These are phyloP conservation scores for Platygyra sinensis DNA, from an alignment of 64 coral and sea anemone species.

Conservation along the genomic window DNA sequence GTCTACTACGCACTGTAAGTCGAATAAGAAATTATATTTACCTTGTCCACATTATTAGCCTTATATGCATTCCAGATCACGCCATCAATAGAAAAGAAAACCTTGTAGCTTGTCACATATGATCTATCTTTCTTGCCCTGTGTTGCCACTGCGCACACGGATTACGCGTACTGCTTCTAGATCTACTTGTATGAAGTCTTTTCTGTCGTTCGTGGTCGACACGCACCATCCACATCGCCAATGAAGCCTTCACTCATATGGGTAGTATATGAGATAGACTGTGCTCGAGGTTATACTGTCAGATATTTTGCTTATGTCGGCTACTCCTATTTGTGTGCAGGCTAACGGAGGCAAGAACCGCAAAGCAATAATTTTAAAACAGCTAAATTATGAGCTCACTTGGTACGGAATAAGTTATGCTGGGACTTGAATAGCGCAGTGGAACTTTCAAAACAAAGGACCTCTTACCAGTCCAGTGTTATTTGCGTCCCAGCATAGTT, in stretches of 20 bases:
- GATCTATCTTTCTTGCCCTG: not conserved
- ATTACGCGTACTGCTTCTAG: not conserved
- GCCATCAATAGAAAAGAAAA: not conserved
- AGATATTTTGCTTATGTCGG: not conserved
- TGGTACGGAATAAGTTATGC: no score
- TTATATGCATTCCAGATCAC: not conserved
- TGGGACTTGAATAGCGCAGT: no score
- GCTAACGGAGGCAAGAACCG: not conserved
- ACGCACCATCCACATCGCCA: not conserved
- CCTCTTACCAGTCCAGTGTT: no score
- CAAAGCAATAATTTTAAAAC: no score
- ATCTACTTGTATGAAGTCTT: not conserved
- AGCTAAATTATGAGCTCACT: no score
- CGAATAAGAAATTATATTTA: not conserved
- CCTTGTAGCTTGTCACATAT: not conserved
- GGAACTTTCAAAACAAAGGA: no score
- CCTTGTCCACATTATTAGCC: not conserved
- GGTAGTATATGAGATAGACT: not conserved
- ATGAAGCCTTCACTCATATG: not conserved
- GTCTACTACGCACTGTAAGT: no score
- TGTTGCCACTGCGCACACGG: not conserved
- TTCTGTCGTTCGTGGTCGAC: not conserved
- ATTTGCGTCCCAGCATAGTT: no score
- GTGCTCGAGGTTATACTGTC: not conserved
- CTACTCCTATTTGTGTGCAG: not conserved